Evolutionary conservation across 2,113 vertebrate genomes (phyloP).

Genomic region (Eolophus roseicapilla): DNA sequence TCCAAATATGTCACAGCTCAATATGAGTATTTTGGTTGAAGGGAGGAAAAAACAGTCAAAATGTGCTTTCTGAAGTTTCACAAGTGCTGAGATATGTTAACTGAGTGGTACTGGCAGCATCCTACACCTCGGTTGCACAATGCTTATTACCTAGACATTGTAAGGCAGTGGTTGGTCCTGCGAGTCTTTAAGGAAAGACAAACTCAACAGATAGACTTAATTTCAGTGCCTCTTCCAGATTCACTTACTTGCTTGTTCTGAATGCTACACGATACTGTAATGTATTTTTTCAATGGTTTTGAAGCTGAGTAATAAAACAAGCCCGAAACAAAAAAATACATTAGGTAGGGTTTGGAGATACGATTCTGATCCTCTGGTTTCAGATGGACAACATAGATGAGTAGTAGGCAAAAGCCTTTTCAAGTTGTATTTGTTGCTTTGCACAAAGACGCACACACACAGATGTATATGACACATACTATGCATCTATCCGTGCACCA

Average conservation of each 20-base stretch:
- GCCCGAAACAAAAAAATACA: background rate
- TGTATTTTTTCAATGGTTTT: background rate
- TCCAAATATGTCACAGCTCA: conserved; percentile 58
- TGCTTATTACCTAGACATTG: conserved; percentile 54
- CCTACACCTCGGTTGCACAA: conserved; percentile 63
- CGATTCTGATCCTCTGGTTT: background rate
- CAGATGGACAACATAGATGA: background rate
- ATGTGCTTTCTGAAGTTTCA: background rate
- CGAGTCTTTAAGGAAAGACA: conserved; percentile 3
- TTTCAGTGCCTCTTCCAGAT: background rate
- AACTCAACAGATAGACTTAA: background rate
- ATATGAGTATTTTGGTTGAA: conserved; percentile 43
- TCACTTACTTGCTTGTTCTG: background rate
- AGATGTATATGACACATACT: background rate
- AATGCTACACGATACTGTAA: background rate
- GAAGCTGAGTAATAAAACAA: background rate
- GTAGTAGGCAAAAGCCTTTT: background rate
- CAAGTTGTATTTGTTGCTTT: background rate
- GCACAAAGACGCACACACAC: background rate
- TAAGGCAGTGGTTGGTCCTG: conserved; percentile 31
- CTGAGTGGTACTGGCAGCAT: background rate
- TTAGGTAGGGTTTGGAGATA: background rate
- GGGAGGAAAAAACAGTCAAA: conserved; percentile 27
- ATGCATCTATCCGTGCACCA: background rate
- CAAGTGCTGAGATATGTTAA: background rate